These are phyloP conservation scores for Rotaria magnacalcarata DNA, from an alignment of 2,888 invertebrate genomes.

Conservation along the genomic window DNA sequence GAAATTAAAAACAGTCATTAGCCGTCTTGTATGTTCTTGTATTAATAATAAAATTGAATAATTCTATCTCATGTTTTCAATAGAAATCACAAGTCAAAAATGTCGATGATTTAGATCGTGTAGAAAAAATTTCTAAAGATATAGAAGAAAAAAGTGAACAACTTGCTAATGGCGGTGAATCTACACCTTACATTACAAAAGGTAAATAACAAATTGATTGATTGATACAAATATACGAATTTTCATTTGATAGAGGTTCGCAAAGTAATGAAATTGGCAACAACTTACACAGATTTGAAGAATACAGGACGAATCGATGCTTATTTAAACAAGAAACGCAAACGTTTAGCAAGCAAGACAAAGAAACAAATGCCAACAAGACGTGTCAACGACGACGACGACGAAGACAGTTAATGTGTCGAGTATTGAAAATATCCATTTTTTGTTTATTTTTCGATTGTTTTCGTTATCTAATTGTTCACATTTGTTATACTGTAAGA, in stretches of 20 bases:
- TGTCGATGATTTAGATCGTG: constrained; percentile 8
- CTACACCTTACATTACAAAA: constrained; percentile 19
- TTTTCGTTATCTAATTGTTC: no score
- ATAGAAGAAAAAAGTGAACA: not conserved
- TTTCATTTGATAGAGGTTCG: not conserved
- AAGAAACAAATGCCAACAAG: constrained; percentile 12
- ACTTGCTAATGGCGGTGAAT: not conserved
- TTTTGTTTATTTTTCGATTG: no score
- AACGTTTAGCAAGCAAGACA: constrained; percentile 13
- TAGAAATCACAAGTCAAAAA: constrained; percentile 29
- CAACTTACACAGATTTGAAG: constrained; percentile 13
- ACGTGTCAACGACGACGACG: not conserved
- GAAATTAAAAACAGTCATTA: constrained; percentile 12
- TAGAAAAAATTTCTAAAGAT: not conserved
- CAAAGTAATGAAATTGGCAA: constrained; percentile 22
- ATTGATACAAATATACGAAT: not conserved
- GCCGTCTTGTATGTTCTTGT: not conserved
- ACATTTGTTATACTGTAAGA: not conserved
- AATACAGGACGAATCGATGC: constrained; percentile 27
- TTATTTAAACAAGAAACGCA: constrained; percentile 19
- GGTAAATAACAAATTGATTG: not conserved
- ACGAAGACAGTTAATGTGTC: not conserved
- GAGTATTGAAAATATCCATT: no score
- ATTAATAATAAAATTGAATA: no score
- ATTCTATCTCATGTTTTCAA: not conserved